A percentile compares a stretch with the other conserved stretches of the same genome.
phyloP scores from a whole-genome alignment of 2,797 vertebrate genomes.

The Mormyrus hasselquistii region DNA sequence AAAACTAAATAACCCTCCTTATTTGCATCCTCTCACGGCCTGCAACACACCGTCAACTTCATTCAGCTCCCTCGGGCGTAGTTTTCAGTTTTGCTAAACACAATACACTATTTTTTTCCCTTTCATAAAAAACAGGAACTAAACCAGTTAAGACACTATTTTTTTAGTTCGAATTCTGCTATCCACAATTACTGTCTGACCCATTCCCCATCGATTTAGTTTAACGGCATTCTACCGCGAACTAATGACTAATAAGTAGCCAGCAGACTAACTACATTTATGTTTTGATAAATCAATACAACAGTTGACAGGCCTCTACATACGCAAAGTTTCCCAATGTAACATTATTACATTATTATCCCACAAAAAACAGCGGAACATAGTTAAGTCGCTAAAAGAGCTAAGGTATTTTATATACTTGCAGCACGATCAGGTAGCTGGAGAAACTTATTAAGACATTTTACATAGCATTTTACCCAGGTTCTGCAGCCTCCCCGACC shows the following conservation, averaged over 20 bases:
- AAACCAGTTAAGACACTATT: not conserved
- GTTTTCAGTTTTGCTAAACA: not conserved
- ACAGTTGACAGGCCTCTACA: not conserved
- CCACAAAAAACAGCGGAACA: not conserved
- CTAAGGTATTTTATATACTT: slow-evolving; percentile 4
- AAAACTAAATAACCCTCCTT: not conserved
- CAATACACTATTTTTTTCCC: not conserved
- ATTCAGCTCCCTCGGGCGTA: not conserved
- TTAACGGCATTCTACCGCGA: not conserved
- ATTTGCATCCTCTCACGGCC: not conserved
- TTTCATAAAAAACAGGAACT: slow-evolving; percentile 2
- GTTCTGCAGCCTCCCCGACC: not conserved
- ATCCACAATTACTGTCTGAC: not conserved
- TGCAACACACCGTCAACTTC: not conserved
- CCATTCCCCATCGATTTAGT: not conserved
- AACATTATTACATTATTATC: no score
- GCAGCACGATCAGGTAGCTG: not conserved
- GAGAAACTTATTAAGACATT: not conserved
- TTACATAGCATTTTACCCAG: not conserved
- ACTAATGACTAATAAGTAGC: not conserved
- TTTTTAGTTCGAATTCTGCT: not conserved
- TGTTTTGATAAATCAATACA: slow-evolving; percentile 5
- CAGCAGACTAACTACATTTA: not conserved
- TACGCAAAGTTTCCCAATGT: not conserved
- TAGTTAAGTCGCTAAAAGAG: not conserved